A percentile compares a stretch with the other conserved stretches of the same genome.
Evolutionary conservation across 2,888 invertebrate genomes (phyloP).

Genomic region (Ormyrus labotus): DNA sequence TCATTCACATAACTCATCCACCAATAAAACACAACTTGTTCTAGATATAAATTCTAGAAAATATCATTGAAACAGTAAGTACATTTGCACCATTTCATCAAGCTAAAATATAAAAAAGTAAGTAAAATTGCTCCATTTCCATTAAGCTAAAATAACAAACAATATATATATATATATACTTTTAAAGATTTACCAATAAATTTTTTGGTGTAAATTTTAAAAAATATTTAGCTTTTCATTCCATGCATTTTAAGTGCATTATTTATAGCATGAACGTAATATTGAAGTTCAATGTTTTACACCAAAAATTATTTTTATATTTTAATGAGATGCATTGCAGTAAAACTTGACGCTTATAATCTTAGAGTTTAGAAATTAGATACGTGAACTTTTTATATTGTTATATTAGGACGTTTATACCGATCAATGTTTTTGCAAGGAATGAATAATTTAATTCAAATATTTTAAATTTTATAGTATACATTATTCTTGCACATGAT

Average conservation of each 20-base stretch:
- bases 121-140: slow-evolving; percentile 1
- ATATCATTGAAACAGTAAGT: slow-evolving; percentile 37
- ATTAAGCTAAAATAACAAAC: slow-evolving; percentile 8
- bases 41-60: slow-evolving; percentile 12
- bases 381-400: too few relatives aligned
- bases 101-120: slow-evolving; percentile 23
- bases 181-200: neutral
- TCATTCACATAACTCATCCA: slow-evolving; percentile 22
- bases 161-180: too few relatives aligned
- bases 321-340: neutral
- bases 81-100: slow-evolving; percentile 35
- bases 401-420: neutral
- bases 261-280: too few relatives aligned
- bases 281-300: too few relatives aligned
- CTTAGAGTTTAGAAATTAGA: neutral
- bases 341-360: slow-evolving; percentile 20
- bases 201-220: slow-evolving; percentile 8
- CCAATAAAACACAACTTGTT: neutral
- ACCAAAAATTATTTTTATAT: neutral
- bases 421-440: too few relatives aligned
- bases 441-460: too few relatives aligned
- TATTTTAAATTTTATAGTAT: too few relatives aligned
- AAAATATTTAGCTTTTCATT: slow-evolving; percentile 2
- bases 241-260: too few relatives aligned
- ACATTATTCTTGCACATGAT: too few relatives aligned